A percentile compares a stretch with the other conserved stretches of the same genome.
phyloP scores from a whole-genome alignment of 30 jellyfish, hydroid and myxozoan species.

The Mastigias papua region DNA sequence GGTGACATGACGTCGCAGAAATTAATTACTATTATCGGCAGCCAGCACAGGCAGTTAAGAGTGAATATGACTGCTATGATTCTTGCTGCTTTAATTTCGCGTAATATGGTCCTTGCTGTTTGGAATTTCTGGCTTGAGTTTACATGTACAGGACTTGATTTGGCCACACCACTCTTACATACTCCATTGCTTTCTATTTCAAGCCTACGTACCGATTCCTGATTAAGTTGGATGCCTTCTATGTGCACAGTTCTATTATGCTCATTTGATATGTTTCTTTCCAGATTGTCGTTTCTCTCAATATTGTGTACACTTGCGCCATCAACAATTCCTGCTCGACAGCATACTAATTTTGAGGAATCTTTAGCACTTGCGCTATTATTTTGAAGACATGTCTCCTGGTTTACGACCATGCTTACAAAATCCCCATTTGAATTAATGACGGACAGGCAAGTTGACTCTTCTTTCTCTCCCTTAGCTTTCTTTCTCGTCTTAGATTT shows the following conservation, averaged over 20 bases:
- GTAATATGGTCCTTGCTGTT: conserved; percentile 17
- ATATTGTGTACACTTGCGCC: not conserved
- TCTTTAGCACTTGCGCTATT: not conserved
- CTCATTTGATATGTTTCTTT: not conserved
- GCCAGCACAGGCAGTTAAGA: conserved; percentile 78
- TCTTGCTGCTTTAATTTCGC: conserved; percentile 73
- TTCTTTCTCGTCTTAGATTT: not conserved
- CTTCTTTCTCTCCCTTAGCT: not conserved
- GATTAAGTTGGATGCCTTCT: too few relatives aligned
- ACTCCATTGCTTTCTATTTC: not conserved
- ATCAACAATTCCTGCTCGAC: not conserved
- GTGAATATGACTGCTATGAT: conserved; percentile 66
- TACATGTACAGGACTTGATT: not conserved
- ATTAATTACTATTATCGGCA: conserved; percentile 75
- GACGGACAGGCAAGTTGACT: not conserved
- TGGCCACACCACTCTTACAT: not conserved
- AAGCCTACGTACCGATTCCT: too few relatives aligned
- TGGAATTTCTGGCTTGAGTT: conserved; percentile 8
- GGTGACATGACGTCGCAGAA: conserved; percentile 58
- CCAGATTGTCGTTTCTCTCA: not conserved
- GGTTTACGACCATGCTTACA: not conserved
- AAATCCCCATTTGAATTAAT: not conserved
- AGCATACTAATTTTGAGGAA: not conserved
- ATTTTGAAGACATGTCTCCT: not conserved
- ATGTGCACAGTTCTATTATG: not conserved